Evolutionary conservation across 2,797 vertebrate species (phyloP), one percentile per base, ranked within the genome.

Genomic region (Dryobates pubescens): DNA sequence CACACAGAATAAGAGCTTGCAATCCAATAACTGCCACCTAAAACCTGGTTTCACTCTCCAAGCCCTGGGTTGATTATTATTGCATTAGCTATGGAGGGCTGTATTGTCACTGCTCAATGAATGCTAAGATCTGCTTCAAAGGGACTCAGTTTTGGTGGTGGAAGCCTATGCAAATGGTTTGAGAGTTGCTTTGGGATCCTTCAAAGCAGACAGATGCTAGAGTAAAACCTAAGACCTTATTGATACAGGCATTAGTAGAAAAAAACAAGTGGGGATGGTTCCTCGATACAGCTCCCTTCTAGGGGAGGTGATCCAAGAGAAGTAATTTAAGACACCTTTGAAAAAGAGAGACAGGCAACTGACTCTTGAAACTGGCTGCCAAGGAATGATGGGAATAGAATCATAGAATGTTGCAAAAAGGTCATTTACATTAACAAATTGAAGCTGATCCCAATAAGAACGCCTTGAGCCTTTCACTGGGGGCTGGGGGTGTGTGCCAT

Each of bases 51-150:
- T 87, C 92, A 30, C 59, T 91, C 41, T 74, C 41, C 90, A 38
- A 68, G 93, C 45, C 86, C 65, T 8, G 75, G 62, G 68, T 36
- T 92, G 90, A 95, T 95, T 82, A 94, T 93, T 95, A 82, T 85
- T 95, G 90, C 93, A 93, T 93, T 92, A 94, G 87, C 92, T 78
- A 54, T 1, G 51, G 62, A 85, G 65, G 72, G 62, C 38, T 1
- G 36, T 59, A 81, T 81, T 88, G 93, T 90, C 45, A 36, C 10
- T 0, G 3, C 59, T 43, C 78, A 36, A 3, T 38, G 89, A 63
- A 74, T 45, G 78, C 61, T 38, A 2, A 87, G 30, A 62, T 73
- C 75, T 45, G 17, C 93, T 69, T 80, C 90, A 65, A 85, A 95
- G 71, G 75, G 51, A 30, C 30, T 51, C 41, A 56, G 65, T 82